Evolutionary conservation across 2,888 invertebrate species (phyloP).

Genomic region (Beris morrisii): DNA sequence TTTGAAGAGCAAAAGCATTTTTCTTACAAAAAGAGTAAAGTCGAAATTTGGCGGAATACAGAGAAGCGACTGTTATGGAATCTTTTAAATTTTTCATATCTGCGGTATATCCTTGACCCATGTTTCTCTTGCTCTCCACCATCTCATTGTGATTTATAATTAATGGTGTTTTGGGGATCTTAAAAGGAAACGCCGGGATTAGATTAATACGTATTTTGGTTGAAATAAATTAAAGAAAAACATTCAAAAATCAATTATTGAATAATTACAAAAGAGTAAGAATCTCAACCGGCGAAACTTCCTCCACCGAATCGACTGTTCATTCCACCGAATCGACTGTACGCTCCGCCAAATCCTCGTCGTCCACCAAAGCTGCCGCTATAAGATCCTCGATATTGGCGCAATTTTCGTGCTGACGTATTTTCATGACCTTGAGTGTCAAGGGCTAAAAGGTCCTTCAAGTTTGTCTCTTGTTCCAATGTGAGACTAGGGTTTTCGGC

Average conservation of each 20-base stretch:
- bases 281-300: not conserved
- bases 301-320: not conserved
- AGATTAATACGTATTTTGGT: no score
- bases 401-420: not conserved
- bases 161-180: no score
- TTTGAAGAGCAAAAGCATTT: no score
- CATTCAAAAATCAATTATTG: not conserved
- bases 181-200: no score
- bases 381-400: slow-evolving; percentile 4
- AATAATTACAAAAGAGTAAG: not conserved
- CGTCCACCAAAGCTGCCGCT: not conserved
- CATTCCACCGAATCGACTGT: not conserved
- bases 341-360: not conserved
- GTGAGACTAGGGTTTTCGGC: not conserved
- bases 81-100: no score
- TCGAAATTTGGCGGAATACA: no score
- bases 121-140: no score
- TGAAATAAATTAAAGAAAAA: not conserved
- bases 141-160: no score
- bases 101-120: no score
- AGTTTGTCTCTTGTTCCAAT: not conserved
- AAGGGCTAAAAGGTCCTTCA: not conserved
- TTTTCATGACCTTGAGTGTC: slow-evolving; percentile 6
- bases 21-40: no score
- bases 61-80: no score